Evolutionary conservation across 1,140 invertebrate genomes (phyloP), one percentile per base, ranked within the genome.

Genomic region (Thaumetopoea pityocampa): DNA sequence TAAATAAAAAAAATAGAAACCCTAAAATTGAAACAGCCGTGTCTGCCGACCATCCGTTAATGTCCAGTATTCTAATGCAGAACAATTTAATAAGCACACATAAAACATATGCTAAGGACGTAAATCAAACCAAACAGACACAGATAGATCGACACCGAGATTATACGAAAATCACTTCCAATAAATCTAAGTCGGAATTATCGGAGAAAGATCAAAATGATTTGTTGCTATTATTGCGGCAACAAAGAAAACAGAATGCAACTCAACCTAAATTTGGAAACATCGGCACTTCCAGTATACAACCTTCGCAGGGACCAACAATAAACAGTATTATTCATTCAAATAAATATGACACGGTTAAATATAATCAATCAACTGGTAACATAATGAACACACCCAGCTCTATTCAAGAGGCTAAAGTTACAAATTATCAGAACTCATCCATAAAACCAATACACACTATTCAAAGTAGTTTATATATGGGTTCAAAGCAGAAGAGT

Each of bases 171-270:
- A 26, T 12, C 18, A 27, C 5, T 50, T 4, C 7, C 33, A 37
- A 18, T 30, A n/a, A 44, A 40, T 9, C 4, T 35, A 7, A n/a
- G n/a, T 52, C 53, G 12, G 33, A 34, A 16, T 30, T 69, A 35
- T 52, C 56, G 9, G 64, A 71, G 26, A 63, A 56, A 28, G 72
- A 80, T 42, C 65, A 73, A 41, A 37, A 54, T 17, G 71, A 80
- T 35, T 30, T 80, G 12, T 10, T 70, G 12, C 34, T 49, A 7
- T 49, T 80, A 18, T 27, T 76, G 26, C 52, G 56, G 26, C 71
- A 77, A 24, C 55, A 77, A 34, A 73, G 41, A 32, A 67, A 65
- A 51, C 33, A 35, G 11, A 44, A 44, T 29, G 18, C 27, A 5
- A 41, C 18, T 6, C 27, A 11, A 8, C 23, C 15, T 2, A 41